Base-by-base conservation (phyloP, 2,113 vertebrate genomes). In the Oryzias melastigma region DNA sequence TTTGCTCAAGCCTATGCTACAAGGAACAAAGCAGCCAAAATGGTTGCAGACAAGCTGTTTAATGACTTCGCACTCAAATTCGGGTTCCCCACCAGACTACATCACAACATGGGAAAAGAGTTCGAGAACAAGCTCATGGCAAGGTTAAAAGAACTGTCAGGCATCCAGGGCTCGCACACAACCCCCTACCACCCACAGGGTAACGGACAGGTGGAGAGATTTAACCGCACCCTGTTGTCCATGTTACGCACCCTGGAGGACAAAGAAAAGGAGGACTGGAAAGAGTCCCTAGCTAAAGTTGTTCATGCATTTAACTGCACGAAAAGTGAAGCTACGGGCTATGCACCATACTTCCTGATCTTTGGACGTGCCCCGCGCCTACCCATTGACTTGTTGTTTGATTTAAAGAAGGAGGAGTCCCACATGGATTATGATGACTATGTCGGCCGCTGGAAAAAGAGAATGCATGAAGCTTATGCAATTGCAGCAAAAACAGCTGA, bases 121-220 rank as follows among this genome's bases (percentile, higher is more conserved):
- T 29, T 29, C 7, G 27, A 29, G 27, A 29, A 29, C 27, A 29
- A 29, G 27, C 27, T 29, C 13, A 47, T 47, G 45, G 17, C 14
- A n/a, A 47, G 45, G 18, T n/a, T 47, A n/a, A 47, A 47, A 47
- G 45, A 47, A 47, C n/a, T 47, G 16, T 49, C 47, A 49, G 47
- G 7, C 3, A 20, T 49, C 19, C 19, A 49, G 20, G 20, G 20
- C 14, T 25, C 49, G 4, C 49, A 51, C 49, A 25, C 12, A 7
- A 49, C 18, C 13, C 2, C 47, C 10, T 43, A 43, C 42, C 42
- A 43, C 14, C 42, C 42, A 43, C 42, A 43, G 42, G 42, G 42
- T 43, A 49, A 49, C 20, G 47, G 47, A 49, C 47, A 49, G 47
- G 47, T 49, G 13, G 47, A 49, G 42, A 43, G 42, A 43, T 43